Conservation (phyloP, 2,797 vertebrate species). For the Pitangus sulphuratus region DNA sequence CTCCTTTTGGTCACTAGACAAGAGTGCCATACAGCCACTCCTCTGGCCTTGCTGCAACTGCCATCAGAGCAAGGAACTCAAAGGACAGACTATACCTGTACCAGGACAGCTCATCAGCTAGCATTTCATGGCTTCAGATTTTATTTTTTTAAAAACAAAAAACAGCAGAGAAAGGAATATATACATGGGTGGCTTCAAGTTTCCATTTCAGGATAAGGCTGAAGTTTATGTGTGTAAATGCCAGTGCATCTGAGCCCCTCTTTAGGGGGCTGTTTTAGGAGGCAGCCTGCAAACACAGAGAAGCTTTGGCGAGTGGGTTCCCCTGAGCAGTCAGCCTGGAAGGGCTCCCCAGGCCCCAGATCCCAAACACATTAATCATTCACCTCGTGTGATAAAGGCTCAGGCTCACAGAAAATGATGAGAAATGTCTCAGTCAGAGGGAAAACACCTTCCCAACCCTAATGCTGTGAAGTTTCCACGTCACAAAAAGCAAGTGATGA, state of each 20-base stretch:
- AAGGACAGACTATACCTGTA: background rate
- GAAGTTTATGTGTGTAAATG: background rate
- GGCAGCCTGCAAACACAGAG: background rate
- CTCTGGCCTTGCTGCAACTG: background rate
- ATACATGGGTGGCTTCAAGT: conserved; percentile 31
- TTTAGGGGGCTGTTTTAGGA: background rate
- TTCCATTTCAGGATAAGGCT: conserved; percentile 37
- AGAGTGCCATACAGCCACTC: background rate
- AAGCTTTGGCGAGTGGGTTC: background rate
- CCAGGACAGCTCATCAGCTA: background rate
- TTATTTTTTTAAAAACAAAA: background rate
- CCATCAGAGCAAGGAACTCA: background rate
- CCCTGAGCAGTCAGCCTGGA: background rate
- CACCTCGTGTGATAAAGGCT: background rate
- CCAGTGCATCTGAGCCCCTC: background rate
- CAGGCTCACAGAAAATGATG: background rate
- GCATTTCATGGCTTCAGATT: background rate
- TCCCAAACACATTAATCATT: background rate
- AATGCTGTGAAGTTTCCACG: background rate
- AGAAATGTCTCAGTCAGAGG: background rate
- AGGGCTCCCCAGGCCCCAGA: background rate
- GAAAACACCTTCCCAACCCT: background rate
- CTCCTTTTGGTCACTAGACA: background rate
- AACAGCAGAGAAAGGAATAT: background rate
- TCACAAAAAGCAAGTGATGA: background rate